Conservation (phyloP, 2,113 vertebrate genomes). For the Engraulis encrasicolus region DNA sequence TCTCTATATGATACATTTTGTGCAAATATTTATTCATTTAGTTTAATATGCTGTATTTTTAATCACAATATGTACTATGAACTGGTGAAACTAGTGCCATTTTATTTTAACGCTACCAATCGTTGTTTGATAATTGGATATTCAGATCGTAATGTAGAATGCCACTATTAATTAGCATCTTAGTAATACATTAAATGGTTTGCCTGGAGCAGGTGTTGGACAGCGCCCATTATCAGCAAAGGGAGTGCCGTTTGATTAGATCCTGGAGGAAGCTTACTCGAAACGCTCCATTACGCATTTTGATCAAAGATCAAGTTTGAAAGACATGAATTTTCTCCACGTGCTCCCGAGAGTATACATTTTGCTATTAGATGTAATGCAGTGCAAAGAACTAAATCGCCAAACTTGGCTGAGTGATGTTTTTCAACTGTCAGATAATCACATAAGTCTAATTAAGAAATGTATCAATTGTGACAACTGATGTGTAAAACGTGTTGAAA, state of each 20-base stretch:
- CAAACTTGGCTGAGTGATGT: constrained; percentile 10
- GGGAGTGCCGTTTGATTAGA: not conserved
- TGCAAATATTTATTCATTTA: not conserved
- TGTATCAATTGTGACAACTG: constrained; percentile 33
- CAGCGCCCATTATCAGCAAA: not conserved
- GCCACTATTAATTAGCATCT: not conserved
- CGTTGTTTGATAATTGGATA: no score
- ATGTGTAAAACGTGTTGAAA: constrained; percentile 44
- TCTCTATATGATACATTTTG: not conserved
- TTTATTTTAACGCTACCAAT: no score
- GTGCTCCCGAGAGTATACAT: not conserved
- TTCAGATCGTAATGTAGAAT: no score
- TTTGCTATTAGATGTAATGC: not conserved
- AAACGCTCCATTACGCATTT: not conserved
- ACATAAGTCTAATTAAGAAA: constrained; percentile 47
- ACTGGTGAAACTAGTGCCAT: no score
- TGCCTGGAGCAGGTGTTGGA: not conserved
- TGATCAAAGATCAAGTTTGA: not conserved
- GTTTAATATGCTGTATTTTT: no score
- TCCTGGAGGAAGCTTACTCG: not conserved
- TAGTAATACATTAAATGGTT: not conserved
- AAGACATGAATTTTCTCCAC: not conserved
- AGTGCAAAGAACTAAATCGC: not conserved
- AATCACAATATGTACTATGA: no score
- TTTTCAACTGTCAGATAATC: constrained; percentile 49